These are phyloP conservation scores for Siderastrea siderea DNA, from an alignment of 92 coral and sea anemone genomes.

Conservation along the genomic window DNA sequence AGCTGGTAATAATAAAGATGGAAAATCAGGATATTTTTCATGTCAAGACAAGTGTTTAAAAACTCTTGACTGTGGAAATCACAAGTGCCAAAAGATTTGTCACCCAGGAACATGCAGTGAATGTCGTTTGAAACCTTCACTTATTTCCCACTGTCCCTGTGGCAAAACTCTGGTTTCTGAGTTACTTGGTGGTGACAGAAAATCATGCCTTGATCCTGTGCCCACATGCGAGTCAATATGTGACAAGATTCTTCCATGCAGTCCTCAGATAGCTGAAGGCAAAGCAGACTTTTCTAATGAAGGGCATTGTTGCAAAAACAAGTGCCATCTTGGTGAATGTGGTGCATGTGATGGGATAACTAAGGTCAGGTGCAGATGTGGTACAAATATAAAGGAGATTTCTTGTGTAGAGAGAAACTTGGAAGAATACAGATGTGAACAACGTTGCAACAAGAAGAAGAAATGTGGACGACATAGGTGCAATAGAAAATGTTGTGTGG, in stretches of 20 bases:
- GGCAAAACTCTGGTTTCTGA: conserved; percentile 79
- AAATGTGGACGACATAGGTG: conserved; percentile 95
- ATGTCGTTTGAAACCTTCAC: conserved; percentile 84
- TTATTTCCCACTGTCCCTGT: conserved; percentile 89
- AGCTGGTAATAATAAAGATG: conserved; percentile 46
- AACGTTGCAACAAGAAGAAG: conserved; percentile 92
- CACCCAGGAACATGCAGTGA: conserved; percentile 78
- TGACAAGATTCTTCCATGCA: conserved; percentile 82
- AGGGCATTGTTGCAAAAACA: conserved; percentile 79
- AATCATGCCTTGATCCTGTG: conserved; percentile 87
- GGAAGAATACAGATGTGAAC: conserved; percentile 84
- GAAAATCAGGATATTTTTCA: conserved; percentile 80
- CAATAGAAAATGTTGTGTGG: conserved; percentile 92
- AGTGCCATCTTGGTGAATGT: conserved; percentile 94
- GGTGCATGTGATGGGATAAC: conserved; percentile 90
- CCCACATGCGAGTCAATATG: conserved; percentile 90
- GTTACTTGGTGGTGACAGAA: conserved; percentile 74
- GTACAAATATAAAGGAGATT: conserved; percentile 78
- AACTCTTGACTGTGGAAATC: conserved; percentile 94
- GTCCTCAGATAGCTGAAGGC: conserved; percentile 52
- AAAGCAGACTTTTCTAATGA: not conserved
- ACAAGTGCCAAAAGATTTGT: conserved; percentile 83
- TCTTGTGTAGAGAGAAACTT: conserved; percentile 62
- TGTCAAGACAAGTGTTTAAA: conserved; percentile 82
- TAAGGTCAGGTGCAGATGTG: conserved; percentile 87